Percentiles rank a stretch among this genome's conserved stretches.
Evolutionary conservation across 1,140 invertebrate genomes (phyloP).

Genomic region (Tetramorium simillimum): DNA sequence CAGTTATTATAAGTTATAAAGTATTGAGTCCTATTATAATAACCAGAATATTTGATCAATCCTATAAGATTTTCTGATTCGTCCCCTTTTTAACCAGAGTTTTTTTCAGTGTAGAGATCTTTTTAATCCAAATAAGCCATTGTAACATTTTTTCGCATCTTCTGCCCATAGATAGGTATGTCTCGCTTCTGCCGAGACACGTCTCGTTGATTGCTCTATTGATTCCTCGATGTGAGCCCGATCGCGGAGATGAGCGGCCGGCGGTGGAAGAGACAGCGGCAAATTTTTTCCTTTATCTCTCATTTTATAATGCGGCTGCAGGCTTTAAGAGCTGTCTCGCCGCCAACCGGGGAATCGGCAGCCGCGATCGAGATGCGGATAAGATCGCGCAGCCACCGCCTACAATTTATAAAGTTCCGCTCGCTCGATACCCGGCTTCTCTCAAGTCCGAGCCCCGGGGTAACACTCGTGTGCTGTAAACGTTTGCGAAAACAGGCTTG

Average conservation of each 20-base stretch:
- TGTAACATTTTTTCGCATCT: neutral
- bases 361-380: constrained; percentile 80
- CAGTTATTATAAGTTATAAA: too few species aligned
- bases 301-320: constrained; percentile 77
- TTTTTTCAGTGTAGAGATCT: too few species aligned
- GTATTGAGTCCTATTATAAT: too few species aligned
- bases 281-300: constrained; percentile 78
- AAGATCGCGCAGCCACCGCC: constrained; percentile 77
- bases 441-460: constrained; percentile 28
- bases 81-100: too few species aligned
- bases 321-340: constrained; percentile 55
- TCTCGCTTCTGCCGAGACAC: neutral
- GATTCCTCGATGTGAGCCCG: constrained; percentile 52
- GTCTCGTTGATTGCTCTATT: neutral
- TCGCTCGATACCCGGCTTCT: constrained; percentile 34
- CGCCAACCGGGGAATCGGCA: constrained; percentile 75
- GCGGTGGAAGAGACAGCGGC: constrained; percentile 26
- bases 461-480: constrained; percentile 11
- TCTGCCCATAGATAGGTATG: neutral
- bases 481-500: neutral
- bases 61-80: too few species aligned
- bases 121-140: too few species aligned
- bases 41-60: too few species aligned
- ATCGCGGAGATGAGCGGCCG: neutral
- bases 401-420: constrained; percentile 81